Base-by-base conservation (phyloP, 2,797 vertebrate species). In the Siniperca scherzeri region DNA sequence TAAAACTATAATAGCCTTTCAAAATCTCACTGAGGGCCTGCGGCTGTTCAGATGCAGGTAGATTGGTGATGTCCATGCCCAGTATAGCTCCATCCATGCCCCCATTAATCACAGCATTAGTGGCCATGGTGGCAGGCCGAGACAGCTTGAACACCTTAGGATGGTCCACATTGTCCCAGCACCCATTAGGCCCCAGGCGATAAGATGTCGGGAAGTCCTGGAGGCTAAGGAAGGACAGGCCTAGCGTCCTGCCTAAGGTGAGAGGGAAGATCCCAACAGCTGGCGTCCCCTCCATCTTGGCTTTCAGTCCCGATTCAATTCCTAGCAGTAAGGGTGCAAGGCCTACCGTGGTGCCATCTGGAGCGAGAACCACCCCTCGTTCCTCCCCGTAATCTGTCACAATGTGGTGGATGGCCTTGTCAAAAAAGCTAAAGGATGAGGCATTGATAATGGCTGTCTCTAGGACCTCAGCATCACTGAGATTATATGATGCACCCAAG, bases 21-120 rank as follows among this genome's bases (percentile, higher is more conserved):
- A 98, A 90, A 27, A 97, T 89, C 3, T 80, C 30, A 69, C 96
- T 96, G 19, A 98, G 91, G 12, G 80, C 72, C 19, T 6, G 80
- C 0, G 74, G 79, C 40, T 88, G 62, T 57, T 89, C 67, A 55
- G 90, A 74, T 53, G 52, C 52, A 17, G 80, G 74, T 0, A 84
- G 68, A 9, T 69, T 74, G 60, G 82, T 87, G 56, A 98, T 52
- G 8, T 78, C 85, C 1, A 73, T 69, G 10, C 97, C 97, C 70
- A 99, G 87, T 70, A 98, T 86, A 12, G 83, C 57, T 57, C 97
- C 97, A 2, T 99, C 98, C 95, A 98, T 96, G 5, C 96, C 97
- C 4, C 97, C 97, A 3, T 96, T 96, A 77, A 98, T 93, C 7
- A 97, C 61, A 16, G 97, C 96, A 0, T 95, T 91, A 0, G 97